Evolutionary conservation across 2,113 vertebrate species (phyloP).

Genomic region (Sarotherodon lohbergeri): DNA sequence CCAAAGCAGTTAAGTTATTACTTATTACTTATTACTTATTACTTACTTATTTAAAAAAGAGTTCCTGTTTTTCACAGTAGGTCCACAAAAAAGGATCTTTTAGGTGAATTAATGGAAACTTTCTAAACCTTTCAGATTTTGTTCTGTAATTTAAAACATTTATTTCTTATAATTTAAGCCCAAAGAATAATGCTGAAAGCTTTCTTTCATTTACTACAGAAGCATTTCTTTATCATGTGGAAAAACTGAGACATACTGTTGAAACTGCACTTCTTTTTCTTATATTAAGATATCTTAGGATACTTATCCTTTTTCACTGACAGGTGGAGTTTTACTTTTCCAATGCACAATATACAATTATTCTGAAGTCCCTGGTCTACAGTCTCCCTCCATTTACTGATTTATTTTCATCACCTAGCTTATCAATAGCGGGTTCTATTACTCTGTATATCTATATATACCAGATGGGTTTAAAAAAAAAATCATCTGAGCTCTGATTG

Average conservation of each 20-base stretch:
- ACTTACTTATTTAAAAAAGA: background rate
- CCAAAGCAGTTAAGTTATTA: background rate
- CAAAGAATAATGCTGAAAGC: background rate
- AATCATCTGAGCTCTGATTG: background rate
- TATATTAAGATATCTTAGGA: background rate
- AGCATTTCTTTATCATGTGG: background rate
- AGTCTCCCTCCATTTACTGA: background rate
- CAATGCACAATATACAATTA: background rate
- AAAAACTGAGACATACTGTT: background rate
- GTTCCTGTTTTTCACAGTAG: background rate
- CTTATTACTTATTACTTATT: no score
- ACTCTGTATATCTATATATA: background rate
- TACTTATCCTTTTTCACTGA: background rate
- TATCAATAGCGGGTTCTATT: background rate
- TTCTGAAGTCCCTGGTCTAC: background rate
- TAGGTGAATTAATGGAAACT: background rate
- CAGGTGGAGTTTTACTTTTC: background rate
- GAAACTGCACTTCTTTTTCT: background rate
- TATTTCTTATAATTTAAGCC: accelerated
- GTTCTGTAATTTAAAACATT: background rate
- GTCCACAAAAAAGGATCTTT: background rate
- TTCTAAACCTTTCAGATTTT: accelerated
- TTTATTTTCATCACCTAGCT: background rate
- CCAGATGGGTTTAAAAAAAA: background rate
- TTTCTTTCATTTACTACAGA: background rate